Evolutionary conservation across 2,888 invertebrate genomes (phyloP), one percentile per base, ranked within the genome.

Genomic region (Octonoba sinensis): DNA sequence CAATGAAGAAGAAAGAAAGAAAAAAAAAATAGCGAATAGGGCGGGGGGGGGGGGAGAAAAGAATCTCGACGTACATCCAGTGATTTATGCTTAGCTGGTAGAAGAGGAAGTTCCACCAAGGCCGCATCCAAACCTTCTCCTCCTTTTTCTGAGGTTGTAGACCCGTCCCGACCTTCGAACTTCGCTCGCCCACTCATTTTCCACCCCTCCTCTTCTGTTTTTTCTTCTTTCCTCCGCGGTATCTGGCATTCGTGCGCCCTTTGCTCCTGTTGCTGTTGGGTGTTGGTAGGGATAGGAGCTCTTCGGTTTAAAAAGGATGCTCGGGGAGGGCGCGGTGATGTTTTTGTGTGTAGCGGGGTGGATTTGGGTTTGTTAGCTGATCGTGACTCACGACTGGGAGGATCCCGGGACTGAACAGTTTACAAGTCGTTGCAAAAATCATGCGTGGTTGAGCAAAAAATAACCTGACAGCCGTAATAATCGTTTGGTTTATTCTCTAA

Each of bases 301-400:
- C 54, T 69, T 56, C 44, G 36, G 27, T 67, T 24, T 54, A 49
- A 60, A 65, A 72, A 71, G 78, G 78, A 78, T 78, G 66, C 72
- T 78, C 65, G 59, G 44, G 36, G 44, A n/a, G 78, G 72, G 78
- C 71, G 77, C 70, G 72, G 78, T 60, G 44, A 51, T 67, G 60
- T 72, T 78, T 65, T 72, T 47, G 47, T 57, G 54, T 56, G 47
- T n/a, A 18, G 27, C 46, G 44, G 64, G 46, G 57, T 57, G 70
- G 51, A 66, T 66, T 70, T 46, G 65, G 72, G 66, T 67, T 51
- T 67, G 51, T 24, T 73, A 47, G 72, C 57, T 60, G 64, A 47
- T 79, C 79, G 79, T 79, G 79, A 79, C 73, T 79, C 79, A 79
- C 79, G 79, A 79, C 62, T 73, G 79, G 73, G 73, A 67, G 73